Evolutionary conservation across 2,888 invertebrate genomes (phyloP).

Genomic region (Melanotus villosus): DNA sequence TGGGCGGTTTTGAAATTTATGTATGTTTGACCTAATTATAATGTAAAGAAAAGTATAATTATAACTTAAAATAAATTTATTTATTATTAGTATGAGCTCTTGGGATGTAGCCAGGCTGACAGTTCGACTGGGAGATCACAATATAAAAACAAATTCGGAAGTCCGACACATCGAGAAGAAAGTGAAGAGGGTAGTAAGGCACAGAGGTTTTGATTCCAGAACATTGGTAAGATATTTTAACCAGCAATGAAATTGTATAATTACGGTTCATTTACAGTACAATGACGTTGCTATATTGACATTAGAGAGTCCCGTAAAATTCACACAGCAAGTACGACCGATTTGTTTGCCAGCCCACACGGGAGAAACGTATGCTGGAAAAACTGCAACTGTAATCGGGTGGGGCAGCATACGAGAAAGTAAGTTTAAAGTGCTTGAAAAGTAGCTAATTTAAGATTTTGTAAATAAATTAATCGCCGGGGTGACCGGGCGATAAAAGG

Average conservation of each 20-base stretch:
- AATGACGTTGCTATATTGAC: slow-evolving; percentile 89
- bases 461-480: too few species aligned
- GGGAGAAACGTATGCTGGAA: slow-evolving; percentile 75
- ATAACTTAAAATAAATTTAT: background rate
- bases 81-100: slow-evolving; percentile 82
- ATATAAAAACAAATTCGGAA: slow-evolving; percentile 83
- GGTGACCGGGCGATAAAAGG: too few species aligned
- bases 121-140: slow-evolving; percentile 86
- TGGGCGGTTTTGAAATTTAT: too few species aligned
- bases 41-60: background rate
- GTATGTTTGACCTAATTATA: too few species aligned
- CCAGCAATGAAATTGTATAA: too few species aligned
- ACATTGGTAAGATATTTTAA: slow-evolving; percentile 85
- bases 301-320: slow-evolving; percentile 82
- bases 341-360: slow-evolving; percentile 79
- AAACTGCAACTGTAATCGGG: slow-evolving; percentile 85
- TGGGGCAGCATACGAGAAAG: slow-evolving; percentile 90
- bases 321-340: slow-evolving; percentile 80
- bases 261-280: too few species aligned
- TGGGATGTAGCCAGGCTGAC: slow-evolving; percentile 89
- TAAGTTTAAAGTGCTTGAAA: slow-evolving; percentile 69
- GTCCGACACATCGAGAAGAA: slow-evolving; percentile 83
- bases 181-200: slow-evolving; percentile 87
- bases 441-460: too few species aligned
- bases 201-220: slow-evolving; percentile 86